phyloP scores from a whole-genome alignment of 2,797 vertebrate species.

The Mallotus villosus region DNA sequence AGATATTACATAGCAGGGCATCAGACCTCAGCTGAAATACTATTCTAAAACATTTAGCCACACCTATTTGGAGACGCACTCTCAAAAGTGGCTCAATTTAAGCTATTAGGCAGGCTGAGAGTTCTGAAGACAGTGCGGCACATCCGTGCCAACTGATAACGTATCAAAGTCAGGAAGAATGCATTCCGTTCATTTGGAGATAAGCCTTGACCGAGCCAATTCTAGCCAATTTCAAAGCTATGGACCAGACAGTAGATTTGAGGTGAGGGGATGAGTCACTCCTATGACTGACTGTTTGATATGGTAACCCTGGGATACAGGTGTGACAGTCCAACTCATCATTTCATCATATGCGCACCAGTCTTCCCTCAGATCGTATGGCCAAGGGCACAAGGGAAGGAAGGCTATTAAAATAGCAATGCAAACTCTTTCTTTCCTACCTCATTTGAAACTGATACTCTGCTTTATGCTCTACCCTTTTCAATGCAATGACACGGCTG shows the following conservation, averaged over 20 bases:
- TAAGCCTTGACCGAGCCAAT: no score
- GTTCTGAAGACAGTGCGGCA: not conserved
- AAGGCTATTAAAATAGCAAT: no score
- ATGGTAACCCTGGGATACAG: not conserved
- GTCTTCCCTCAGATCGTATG: no score
- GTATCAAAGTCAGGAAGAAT: no score
- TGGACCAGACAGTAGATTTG: not conserved
- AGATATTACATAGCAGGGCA: not conserved
- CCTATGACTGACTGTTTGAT: not conserved
- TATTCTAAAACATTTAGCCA: not conserved
- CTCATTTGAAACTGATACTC: no score
- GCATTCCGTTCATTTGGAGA: no score
- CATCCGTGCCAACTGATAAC: slow-evolving; percentile 1
- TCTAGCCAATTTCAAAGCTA: not conserved
- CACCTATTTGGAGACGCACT: not conserved
- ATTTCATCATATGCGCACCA: not conserved
- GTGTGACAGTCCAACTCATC: not conserved
- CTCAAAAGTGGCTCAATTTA: slow-evolving; percentile 3
- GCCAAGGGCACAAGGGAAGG: not conserved
- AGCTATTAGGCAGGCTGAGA: not conserved
- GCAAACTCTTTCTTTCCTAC: no score
- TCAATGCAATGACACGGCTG: not conserved
- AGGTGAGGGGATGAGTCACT: not conserved
- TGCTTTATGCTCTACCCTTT: not conserved
- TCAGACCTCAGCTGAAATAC: not conserved